A percentile compares a stretch with the other conserved stretches of the same genome.
phyloP scores from a whole-genome alignment of 2,113 vertebrate genomes.

The Geococcyx californianus region DNA sequence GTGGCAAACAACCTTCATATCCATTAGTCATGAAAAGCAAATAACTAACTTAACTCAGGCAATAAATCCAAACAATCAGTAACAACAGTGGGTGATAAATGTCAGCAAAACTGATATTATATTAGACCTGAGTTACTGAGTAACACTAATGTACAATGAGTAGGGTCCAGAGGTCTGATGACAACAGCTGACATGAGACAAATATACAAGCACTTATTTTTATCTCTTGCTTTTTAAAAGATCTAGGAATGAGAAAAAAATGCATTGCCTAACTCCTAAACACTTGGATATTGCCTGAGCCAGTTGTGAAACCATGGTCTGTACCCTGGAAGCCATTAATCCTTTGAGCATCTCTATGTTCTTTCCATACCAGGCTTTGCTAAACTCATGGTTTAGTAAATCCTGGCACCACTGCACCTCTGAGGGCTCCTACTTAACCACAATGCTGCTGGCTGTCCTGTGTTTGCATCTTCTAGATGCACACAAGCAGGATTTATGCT shows the following conservation, averaged over 20 bases:
- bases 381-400: not conserved
- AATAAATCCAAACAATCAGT: slow-evolving; percentile 72
- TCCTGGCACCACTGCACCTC: not conserved
- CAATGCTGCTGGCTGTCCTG: not conserved
- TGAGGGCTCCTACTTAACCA: not conserved
- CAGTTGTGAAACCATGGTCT: not conserved
- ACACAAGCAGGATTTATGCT: not conserved
- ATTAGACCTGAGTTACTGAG: slow-evolving; percentile 46
- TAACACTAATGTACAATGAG: slow-evolving; percentile 45
- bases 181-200: slow-evolving; percentile 24
- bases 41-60: slow-evolving; percentile 55
- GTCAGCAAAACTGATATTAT: slow-evolving; percentile 39
- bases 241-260: not conserved
- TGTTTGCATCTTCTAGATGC: not conserved
- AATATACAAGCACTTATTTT: not conserved
- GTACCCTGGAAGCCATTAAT: not conserved
- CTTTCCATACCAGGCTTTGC: not conserved
- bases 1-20: slow-evolving; percentile 46
- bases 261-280: not conserved
- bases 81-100: slow-evolving; percentile 46
- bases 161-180: slow-evolving; percentile 44
- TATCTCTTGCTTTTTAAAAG: not conserved
- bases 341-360: not conserved
- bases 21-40: slow-evolving; percentile 63
- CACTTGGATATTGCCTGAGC: not conserved